Conservation (phyloP, 2,113 vertebrate species). For the Pyxicephalus adspersus region DNA sequence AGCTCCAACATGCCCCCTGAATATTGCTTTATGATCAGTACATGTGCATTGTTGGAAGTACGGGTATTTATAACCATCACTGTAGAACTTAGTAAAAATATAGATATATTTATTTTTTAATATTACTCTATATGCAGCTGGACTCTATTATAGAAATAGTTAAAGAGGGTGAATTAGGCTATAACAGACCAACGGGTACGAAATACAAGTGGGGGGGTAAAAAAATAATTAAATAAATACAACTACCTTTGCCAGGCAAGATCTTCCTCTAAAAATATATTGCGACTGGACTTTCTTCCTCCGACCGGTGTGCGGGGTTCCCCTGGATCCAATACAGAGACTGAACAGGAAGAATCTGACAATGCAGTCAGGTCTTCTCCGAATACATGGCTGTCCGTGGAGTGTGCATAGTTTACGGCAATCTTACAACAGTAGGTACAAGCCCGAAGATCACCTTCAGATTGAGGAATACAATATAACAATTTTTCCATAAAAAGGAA, state of each 20-base stretch:
- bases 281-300: constrained; percentile 92
- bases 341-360: constrained; percentile 85
- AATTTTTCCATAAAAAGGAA: too few relatives aligned
- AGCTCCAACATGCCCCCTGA: too few relatives aligned
- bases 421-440: constrained; percentile 97
- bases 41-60: too few relatives aligned
- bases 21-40: too few relatives aligned
- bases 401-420: constrained; percentile 93
- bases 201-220: neutral
- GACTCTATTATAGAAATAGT: too few relatives aligned
- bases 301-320: constrained; percentile 93
- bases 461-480: neutral
- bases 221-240: neutral
- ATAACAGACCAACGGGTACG: too few relatives aligned
- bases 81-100: too few relatives aligned
- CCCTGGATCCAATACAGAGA: constrained; percentile 84
- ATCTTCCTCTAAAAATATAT: constrained; percentile 97
- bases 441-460: constrained; percentile 89
- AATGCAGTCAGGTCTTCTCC: constrained; percentile 91
- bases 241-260: constrained; percentile 93
- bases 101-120: too few relatives aligned
- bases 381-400: constrained; percentile 89
- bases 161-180: too few relatives aligned
- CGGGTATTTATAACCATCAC: too few relatives aligned
- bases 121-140: too few relatives aligned